phyloP scores from a whole-genome alignment of 2,113 vertebrate species.

The mouse (Mus musculus) region GRCm39 chr4:88627501-88628000 shows the following conservation, averaged over 20 bases:
- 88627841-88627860: not conserved
- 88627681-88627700: not conserved
- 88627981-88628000: not conserved
- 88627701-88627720: not conserved
- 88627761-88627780: not conserved
- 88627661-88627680: not conserved
- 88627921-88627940: no score
- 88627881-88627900: not conserved
- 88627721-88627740: not conserved
- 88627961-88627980: not conserved
- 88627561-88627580: not conserved
- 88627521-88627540: not conserved
- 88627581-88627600: not conserved
- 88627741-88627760: not conserved
- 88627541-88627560: not conserved
- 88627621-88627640: not conserved
- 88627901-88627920: no score
- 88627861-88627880: not conserved
- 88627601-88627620: not conserved
- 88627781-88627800: not conserved
- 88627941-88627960: not conserved
- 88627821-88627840: not conserved
- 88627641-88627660: not conserved
- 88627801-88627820: not conserved
- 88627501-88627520: no score